phyloP scores from a whole-genome alignment of 2,888 invertebrate species.

The Machimus atricapillus region DNA sequence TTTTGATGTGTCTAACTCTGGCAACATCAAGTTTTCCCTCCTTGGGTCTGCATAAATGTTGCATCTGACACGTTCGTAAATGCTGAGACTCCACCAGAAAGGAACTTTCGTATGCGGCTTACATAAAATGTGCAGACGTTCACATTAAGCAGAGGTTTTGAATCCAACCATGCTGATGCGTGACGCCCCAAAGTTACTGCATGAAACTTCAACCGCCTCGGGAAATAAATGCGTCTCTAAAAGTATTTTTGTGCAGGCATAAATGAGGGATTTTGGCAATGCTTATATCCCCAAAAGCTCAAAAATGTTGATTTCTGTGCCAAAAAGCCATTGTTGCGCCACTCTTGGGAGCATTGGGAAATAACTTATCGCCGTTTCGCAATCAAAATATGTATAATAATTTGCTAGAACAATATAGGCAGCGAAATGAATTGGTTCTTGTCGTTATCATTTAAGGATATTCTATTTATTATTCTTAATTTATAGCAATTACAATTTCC shows the following conservation, averaged over 20 bases:
- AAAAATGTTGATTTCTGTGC: background rate
- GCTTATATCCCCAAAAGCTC: background rate
- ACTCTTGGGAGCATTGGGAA: background rate
- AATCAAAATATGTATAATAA: background rate
- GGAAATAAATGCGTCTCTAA: background rate
- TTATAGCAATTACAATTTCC: background rate
- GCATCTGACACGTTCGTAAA: constrained; percentile 27
- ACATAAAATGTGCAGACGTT: background rate
- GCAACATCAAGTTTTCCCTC: constrained; percentile 24
- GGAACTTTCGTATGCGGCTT: constrained; percentile 6
- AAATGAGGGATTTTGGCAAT: constrained; percentile 17
- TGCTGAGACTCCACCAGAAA: background rate
- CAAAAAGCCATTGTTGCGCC: background rate
- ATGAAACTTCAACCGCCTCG: background rate
- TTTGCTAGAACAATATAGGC: background rate
- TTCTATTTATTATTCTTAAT: background rate
- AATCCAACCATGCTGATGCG: constrained; percentile 1
- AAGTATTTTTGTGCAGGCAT: background rate
- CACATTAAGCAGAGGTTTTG: background rate
- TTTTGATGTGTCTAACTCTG: constrained; percentile 25
- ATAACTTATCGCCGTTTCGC: background rate
- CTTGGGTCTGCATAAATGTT: background rate
- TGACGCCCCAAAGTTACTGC: background rate
- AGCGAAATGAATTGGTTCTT: background rate
- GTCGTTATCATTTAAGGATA: background rate